phyloP scores from a whole-genome alignment of 2,888 invertebrate species.

The Melanophora roralis region DNA sequence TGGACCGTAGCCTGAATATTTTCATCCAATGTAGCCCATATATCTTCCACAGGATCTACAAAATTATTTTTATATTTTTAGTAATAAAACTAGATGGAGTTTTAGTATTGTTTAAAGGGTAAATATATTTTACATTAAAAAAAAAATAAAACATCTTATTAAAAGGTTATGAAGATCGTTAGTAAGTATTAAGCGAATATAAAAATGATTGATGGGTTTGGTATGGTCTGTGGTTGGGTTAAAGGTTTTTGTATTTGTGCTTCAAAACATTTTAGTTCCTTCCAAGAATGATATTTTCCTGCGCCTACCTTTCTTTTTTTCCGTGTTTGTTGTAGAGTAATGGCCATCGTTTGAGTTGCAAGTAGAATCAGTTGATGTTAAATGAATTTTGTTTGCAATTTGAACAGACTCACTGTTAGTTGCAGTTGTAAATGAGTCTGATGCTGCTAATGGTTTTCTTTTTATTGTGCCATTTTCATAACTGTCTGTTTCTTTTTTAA shows the following conservation, averaged over 20 bases:
- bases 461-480: slow-evolving; percentile 42
- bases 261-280: slow-evolving; percentile 79
- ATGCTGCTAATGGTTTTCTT: slow-evolving; percentile 7
- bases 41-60: slow-evolving; percentile 74
- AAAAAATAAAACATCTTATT: background rate
- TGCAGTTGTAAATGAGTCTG: background rate
- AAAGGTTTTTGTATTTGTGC: slow-evolving; percentile 1
- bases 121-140: slow-evolving; percentile 7
- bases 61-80: slow-evolving; percentile 24
- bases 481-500: background rate
- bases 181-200: slow-evolving; percentile 1
- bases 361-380: background rate
- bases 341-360: slow-evolving; percentile 36
- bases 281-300: slow-evolving; percentile 87
- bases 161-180: slow-evolving; percentile 34
- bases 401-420: background rate
- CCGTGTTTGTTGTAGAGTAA: slow-evolving; percentile 61
- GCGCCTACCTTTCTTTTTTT: slow-evolving; percentile 83
- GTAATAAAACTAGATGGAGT: slow-evolving; percentile 60
- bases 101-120: slow-evolving; percentile 29
- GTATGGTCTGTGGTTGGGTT: slow-evolving; percentile 52
- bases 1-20: slow-evolving; percentile 75
- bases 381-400: background rate
- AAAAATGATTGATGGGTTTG: slow-evolving; percentile 9
- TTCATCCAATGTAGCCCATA: slow-evolving; percentile 76